Percentiles rank a stretch among this genome's conserved stretches.
Conservation (phyloP, 2,888 invertebrate species). For the Syrphus vitripennis region DNA sequence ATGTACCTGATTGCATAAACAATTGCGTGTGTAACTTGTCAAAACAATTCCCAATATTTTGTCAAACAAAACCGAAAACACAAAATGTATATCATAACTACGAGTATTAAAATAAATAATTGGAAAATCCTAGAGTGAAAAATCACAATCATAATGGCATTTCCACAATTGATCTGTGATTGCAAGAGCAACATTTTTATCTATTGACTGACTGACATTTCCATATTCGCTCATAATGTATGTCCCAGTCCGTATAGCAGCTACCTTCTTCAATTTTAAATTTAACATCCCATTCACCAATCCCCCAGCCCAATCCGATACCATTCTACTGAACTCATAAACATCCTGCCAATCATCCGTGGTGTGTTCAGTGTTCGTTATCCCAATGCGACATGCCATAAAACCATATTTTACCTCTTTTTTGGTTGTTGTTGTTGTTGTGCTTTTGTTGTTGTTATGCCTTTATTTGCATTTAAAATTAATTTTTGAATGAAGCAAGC, state of each 20-base stretch:
- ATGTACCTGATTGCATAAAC: too few species aligned
- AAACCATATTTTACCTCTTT: background rate
- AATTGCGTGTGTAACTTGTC: too few species aligned
- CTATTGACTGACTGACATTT: background rate
- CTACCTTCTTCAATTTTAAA: background rate
- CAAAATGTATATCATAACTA: background rate
- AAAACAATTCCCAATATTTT: too few species aligned
- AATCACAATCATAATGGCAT: background rate
- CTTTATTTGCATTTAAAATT: constrained; percentile 29
- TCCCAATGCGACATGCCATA: constrained; percentile 17
- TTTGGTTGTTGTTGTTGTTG: background rate
- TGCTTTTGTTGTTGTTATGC: background rate
- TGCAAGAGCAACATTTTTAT: background rate
- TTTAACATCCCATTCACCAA: background rate
- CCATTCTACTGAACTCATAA: background rate
- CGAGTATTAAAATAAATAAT: background rate
- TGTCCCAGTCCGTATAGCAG: too few species aligned
- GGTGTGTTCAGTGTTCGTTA: constrained; percentile 10
- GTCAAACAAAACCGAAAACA: background rate
- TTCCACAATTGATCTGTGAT: background rate
- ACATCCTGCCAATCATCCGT: constrained; percentile 22
- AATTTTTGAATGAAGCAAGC: background rate
- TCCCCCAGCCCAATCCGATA: background rate
- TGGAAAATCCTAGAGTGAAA: background rate
- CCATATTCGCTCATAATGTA: background rate